phyloP scores from a whole-genome alignment of 2,797 vertebrate species.

The Gastrophryne carolinensis region DNA sequence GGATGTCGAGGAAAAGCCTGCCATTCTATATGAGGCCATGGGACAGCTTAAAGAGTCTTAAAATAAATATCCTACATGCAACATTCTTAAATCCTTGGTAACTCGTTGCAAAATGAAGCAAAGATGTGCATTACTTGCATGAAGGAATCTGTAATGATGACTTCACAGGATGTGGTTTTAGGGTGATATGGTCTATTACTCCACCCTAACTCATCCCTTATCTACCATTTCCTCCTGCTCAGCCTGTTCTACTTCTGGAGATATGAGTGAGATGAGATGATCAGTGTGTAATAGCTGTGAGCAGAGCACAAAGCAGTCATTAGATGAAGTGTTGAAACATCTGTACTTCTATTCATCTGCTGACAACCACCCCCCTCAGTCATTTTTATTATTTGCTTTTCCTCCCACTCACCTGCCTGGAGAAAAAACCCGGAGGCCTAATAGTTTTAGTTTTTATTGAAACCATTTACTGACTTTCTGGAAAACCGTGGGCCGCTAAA shows the following conservation, averaged over 20 bases:
- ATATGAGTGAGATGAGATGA: not conserved
- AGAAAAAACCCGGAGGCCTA: not conserved
- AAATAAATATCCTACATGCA: too few species aligned
- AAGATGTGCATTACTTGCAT: not conserved
- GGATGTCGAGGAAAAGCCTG: too few species aligned
- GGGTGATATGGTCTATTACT: not conserved
- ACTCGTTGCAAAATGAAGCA: not conserved
- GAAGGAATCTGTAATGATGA: not conserved
- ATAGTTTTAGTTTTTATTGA: not conserved
- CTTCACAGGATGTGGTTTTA: not conserved
- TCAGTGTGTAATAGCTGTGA: not conserved
- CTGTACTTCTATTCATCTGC: not conserved
- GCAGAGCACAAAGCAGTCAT: not conserved
- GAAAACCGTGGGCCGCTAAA: not conserved
- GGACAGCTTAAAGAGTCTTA: too few species aligned
- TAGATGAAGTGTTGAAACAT: constrained; percentile 10
- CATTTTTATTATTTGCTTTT: not conserved
- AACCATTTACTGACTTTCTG: not conserved
- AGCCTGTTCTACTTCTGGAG: constrained; percentile 37
- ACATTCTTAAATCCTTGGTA: too few species aligned
- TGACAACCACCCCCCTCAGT: not conserved
- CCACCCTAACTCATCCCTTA: constrained; percentile 38
- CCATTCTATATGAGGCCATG: too few species aligned
- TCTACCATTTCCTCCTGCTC: constrained; percentile 20
- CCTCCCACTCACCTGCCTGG: not conserved